These are phyloP conservation scores for Perithous albicinctus DNA, from an alignment of 2,888 invertebrate species.

Conservation along the genomic window DNA sequence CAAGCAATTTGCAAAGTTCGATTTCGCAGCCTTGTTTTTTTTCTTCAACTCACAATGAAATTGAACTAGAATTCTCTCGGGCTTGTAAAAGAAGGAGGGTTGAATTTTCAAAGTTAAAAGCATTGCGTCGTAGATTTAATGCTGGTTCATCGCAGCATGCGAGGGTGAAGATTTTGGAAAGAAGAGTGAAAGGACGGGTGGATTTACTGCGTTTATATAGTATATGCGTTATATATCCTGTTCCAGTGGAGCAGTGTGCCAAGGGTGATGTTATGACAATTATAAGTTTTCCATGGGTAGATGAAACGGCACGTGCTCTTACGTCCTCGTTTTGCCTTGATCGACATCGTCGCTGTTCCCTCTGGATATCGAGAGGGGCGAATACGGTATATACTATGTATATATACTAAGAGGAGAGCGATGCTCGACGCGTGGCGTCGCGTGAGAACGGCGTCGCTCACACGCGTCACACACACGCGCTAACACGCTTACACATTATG, in stretches of 20 bases:
- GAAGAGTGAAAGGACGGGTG: conserved; percentile 15
- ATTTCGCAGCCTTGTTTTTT: neutral
- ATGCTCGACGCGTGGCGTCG: conserved; percentile 78
- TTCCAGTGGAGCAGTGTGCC: conserved; percentile 18
- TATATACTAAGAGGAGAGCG: conserved; percentile 62
- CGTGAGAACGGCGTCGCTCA: conserved; percentile 83
- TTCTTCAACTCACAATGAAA: conserved; percentile 19
- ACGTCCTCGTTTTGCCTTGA: conserved; percentile 28
- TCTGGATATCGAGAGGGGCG: conserved; percentile 56
- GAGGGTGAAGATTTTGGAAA: conserved; percentile 38
- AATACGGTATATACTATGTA: conserved; percentile 11
- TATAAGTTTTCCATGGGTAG: conserved; percentile 81
- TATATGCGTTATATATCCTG: neutral
- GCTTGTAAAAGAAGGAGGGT: conserved; percentile 3
- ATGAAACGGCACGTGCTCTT: conserved; percentile 78
- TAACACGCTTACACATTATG: conserved; percentile 46
- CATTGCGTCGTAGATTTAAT: conserved; percentile 16
- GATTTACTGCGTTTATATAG: too few species aligned
- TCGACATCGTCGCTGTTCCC: conserved; percentile 49
- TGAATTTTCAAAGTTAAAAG: conserved; percentile 20
- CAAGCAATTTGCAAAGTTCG: too few species aligned
- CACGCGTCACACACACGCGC: conserved; percentile 79
- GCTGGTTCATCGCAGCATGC: conserved; percentile 14
- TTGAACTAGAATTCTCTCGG: conserved; percentile 11
- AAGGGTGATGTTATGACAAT: conserved; percentile 81